Evolutionary conservation across 1,140 invertebrate species (phyloP), one percentile per base, ranked within the genome.

Genomic region (Agrilus planipennis): DNA sequence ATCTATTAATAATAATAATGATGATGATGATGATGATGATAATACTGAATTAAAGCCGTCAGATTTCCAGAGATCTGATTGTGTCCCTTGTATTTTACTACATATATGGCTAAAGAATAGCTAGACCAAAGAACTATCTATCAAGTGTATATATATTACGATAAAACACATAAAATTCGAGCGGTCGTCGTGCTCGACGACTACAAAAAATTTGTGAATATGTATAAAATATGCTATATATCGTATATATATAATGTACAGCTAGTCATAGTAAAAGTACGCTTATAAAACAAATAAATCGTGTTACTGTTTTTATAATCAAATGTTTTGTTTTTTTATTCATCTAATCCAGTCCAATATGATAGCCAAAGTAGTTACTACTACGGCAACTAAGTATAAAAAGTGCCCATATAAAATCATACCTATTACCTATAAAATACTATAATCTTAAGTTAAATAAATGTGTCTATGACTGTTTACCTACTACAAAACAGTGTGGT

Each of bases 231-330:
- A 57, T 54, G 46, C 52, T 54, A n/a, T n/a, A n/a, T n/a, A n/a
- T n/a, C n/a, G n/a, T n/a, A n/a, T 58, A 59, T 55, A 58, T 60
- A 61, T 59, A 59, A 53, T 61, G 56, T 61, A 61, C 58, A 58
- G 57, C 59, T 61, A 61, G 59, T 61, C 59, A 61, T 61, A 61
- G 59, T 55, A 48, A 57, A 58, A 54, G 58, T 61, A 61, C 59
- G 59, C 59, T 61, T 61, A 61, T 51, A 58, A 58, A 55, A 55
- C 56, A 58, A 54, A 58, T 57, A 57, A 58, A 58, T 55, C 50
- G 55, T 59, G 57, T 59, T 59, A 59, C 53, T 59, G 57, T 59
- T 59, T 59, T 59, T 59, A 59, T 59, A 59, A n/a, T n/a, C n/a
- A n/a, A n/a, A n/a, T n/a, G n/a, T n/a, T n/a, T n/a, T n/a, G n/a